These are phyloP conservation scores for Melipona bicolor DNA, from an alignment of 2,888 invertebrate species.

Conservation along the genomic window DNA sequence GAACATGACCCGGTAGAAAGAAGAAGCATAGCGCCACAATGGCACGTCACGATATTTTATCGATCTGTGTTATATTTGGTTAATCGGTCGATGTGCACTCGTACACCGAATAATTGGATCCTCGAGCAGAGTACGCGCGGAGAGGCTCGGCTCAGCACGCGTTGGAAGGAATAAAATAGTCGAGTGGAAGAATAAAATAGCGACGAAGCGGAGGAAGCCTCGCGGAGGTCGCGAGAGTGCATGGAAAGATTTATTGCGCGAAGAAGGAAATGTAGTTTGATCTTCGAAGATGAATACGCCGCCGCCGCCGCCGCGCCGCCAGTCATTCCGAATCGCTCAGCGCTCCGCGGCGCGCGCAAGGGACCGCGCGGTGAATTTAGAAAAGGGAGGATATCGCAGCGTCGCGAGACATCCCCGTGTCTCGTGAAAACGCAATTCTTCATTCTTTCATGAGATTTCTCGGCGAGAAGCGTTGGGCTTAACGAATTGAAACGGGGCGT, in stretches of 20 bases:
- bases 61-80: not conserved
- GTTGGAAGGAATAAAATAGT: conserved; percentile 7
- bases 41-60: not conserved
- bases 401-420: conserved; percentile 52
- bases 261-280: conserved; percentile 61
- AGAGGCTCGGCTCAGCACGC: not conserved
- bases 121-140: not conserved
- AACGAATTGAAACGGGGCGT: conserved; percentile 57
- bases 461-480: conserved; percentile 46
- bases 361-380: conserved; percentile 58
- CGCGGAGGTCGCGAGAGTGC: conserved; percentile 6
- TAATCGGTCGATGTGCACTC: too few species aligned
- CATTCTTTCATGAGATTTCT: conserved; percentile 53
- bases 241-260: conserved; percentile 59
- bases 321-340: conserved; percentile 50
- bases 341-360: conserved; percentile 39
- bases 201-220: not conserved
- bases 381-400: conserved; percentile 34
- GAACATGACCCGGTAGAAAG: not conserved
- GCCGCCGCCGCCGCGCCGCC: conserved; percentile 14
- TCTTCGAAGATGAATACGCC: conserved; percentile 63
- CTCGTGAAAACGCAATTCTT: conserved; percentile 63
- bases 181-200: not conserved
- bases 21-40: not conserved
- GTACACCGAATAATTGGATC: not conserved